Percentiles rank a stretch among this genome's conserved stretches.
Evolutionary conservation across 2,113 vertebrate genomes (phyloP).

Genomic region (Pampusana beccarii): DNA sequence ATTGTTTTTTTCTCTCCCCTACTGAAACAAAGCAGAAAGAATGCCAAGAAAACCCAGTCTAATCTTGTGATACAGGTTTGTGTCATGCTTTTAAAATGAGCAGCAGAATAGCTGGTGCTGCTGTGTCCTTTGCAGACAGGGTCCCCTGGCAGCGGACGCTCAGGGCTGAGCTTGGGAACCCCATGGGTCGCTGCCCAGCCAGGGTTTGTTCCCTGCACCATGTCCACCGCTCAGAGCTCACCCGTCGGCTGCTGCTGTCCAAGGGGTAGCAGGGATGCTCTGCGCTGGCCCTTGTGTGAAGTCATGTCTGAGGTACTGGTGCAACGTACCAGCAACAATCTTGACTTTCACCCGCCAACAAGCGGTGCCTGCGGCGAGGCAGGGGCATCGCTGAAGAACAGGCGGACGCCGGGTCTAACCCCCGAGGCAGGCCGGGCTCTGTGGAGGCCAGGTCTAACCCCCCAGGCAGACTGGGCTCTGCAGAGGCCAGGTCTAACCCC

Average conservation of each 20-base stretch:
- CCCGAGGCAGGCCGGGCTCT: no score
- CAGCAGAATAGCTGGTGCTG: neutral
- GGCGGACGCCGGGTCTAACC: neutral
- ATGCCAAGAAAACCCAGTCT: neutral
- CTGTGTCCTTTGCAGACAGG: neutral
- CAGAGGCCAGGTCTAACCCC: no score
- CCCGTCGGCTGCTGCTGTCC: neutral
- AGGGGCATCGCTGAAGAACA: accelerated
- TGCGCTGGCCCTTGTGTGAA: neutral
- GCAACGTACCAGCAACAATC: neutral
- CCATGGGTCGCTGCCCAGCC: accelerated
- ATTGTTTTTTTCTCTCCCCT: neutral
- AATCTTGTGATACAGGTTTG: neutral
- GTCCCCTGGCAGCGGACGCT: neutral
- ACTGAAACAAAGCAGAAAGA: neutral
- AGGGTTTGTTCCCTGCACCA: accelerated
- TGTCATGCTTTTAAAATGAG: neutral
- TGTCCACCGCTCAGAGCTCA: accelerated
- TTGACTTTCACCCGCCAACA: accelerated
- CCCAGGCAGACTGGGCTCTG: no score
- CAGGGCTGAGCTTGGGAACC: neutral
- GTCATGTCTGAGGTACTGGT: accelerated
- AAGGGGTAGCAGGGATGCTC: neutral
- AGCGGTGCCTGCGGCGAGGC: accelerated
- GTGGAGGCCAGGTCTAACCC: no score